Percentiles rank a stretch among this genome's conserved stretches.
Conservation (phyloP, 1,140 invertebrate genomes). For the Eupeodes corollae region DNA sequence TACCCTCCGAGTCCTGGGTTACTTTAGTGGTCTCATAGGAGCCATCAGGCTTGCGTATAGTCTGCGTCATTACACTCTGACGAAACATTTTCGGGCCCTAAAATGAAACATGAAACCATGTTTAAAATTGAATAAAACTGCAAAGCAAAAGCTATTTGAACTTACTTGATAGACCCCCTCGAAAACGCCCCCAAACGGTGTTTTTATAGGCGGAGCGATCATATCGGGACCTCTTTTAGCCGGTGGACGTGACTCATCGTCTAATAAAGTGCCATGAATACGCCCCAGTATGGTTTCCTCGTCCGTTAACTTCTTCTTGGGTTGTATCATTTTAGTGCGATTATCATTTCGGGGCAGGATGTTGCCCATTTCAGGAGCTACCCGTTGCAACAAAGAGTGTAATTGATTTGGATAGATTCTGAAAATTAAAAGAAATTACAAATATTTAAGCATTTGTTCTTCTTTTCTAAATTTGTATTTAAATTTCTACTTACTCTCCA, state of each 20-base stretch:
- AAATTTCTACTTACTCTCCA: conserved; percentile 23
- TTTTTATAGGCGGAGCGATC: conserved; percentile 26
- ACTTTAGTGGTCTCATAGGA: conserved; percentile 32
- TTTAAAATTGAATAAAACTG: not conserved
- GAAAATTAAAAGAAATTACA: not conserved
- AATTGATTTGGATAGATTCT: conserved; percentile 35
- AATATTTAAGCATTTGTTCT: not conserved
- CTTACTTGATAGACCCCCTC: conserved; percentile 30
- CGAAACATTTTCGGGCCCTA: conserved; percentile 36
- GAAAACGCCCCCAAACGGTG: conserved; percentile 26
- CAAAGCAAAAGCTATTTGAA: not conserved
- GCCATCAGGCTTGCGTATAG: conserved; percentile 33
- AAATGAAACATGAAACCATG: not conserved
- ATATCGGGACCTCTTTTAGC: conserved; percentile 16
- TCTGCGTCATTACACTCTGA: conserved; percentile 35
- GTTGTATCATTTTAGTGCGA: not conserved
- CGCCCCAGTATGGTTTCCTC: conserved; percentile 33
- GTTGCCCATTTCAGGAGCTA: conserved; percentile 15
- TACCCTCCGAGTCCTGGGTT: conserved; percentile 26
- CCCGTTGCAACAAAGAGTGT: conserved; percentile 28
- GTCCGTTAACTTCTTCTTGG: conserved; percentile 19
- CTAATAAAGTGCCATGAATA: conserved; percentile 28
- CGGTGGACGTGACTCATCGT: conserved; percentile 15
- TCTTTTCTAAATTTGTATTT: not conserved
- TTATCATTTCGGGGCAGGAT: conserved; percentile 24